These are phyloP conservation scores for Helobdella robusta DNA, from an alignment of 2,888 invertebrate genomes.

Conservation along the genomic window DNA sequence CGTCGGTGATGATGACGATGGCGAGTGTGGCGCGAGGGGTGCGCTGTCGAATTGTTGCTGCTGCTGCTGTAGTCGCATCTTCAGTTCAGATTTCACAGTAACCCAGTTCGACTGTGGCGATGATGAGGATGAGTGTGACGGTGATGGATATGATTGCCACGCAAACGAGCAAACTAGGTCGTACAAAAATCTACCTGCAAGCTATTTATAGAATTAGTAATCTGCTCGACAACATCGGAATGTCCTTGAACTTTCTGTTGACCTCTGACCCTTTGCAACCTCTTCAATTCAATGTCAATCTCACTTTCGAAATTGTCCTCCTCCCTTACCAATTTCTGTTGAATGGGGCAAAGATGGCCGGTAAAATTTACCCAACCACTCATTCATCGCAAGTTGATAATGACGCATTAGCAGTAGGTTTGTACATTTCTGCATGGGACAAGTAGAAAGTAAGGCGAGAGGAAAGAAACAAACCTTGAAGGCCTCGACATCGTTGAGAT, in stretches of 20 bases:
- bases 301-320: slow-evolving; percentile 14
- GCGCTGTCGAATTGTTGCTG: not conserved
- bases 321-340: slow-evolving; percentile 4
- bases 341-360: too few species aligned
- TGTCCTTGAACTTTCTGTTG: slow-evolving; percentile 4
- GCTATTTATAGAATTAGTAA: not conserved
- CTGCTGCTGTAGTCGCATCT: slow-evolving; percentile 7
- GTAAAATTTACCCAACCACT: too few species aligned
- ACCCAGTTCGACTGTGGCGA: not conserved
- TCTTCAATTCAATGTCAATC: slow-evolving; percentile 9
- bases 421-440: too few species aligned
- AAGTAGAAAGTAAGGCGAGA: too few species aligned
- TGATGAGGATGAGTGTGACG: too few species aligned
- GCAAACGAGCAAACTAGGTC: too few species aligned
- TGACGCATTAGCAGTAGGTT: too few species aligned
- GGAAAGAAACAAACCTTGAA: not conserved
- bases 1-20: not conserved
- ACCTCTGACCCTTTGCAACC: not conserved
- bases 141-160: too few species aligned
- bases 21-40: not conserved
- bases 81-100: slow-evolving; percentile 1
- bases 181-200: too few species aligned
- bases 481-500: slow-evolving; percentile 5
- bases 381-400: too few species aligned
- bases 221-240: slow-evolving; percentile 11